Conservation (phyloP, 2,113 vertebrate species). For the Oryzias celebensis region DNA sequence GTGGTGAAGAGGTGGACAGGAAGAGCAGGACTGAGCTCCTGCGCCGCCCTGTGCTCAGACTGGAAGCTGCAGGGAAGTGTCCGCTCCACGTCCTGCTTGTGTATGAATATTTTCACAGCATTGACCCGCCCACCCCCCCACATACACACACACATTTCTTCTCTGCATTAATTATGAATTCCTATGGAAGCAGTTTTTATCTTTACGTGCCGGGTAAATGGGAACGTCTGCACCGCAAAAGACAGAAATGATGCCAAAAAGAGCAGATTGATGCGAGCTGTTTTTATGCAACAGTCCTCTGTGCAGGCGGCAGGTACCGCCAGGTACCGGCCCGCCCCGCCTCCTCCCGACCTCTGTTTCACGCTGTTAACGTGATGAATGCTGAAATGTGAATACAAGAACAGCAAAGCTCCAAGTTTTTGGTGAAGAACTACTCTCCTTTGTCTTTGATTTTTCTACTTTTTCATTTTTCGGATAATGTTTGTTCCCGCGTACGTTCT, state of each 20-base stretch:
- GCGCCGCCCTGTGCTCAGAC: too few species aligned
- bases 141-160: neutral
- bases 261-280: constrained; percentile 41
- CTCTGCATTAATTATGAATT: constrained; percentile 55
- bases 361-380: constrained; percentile 71
- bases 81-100: too few species aligned
- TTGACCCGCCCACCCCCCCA: constrained; percentile 6
- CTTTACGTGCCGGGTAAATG: too few species aligned
- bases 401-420: constrained; percentile 75
- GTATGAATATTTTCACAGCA: neutral
- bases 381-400: constrained; percentile 79
- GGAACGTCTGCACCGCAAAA: neutral
- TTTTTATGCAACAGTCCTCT: constrained; percentile 63
- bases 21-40: too few species aligned
- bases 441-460: constrained; percentile 61
- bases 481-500: constrained; percentile 66
- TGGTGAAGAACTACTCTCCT: constrained; percentile 77
- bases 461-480: constrained; percentile 59
- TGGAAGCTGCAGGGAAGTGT: too few species aligned
- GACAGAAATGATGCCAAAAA: constrained; percentile 68
- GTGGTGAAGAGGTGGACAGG: too few species aligned
- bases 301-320: constrained; percentile 54
- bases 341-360: constrained; percentile 58
- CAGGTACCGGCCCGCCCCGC: constrained; percentile 70
- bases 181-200: constrained; percentile 47